phyloP scores from a whole-genome alignment of 2,797 vertebrate species.

The Spizella passerina region DNA sequence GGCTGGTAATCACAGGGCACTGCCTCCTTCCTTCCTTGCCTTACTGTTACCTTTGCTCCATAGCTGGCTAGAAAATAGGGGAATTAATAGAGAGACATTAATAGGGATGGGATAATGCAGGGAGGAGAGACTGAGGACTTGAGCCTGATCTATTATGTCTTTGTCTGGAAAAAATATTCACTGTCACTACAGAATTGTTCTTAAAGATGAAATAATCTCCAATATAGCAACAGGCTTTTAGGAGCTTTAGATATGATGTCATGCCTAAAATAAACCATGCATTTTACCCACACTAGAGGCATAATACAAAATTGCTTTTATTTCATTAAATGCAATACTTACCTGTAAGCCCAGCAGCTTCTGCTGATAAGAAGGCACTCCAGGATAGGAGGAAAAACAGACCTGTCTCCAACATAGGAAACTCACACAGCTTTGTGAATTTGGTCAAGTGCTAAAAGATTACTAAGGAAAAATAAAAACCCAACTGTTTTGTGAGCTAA shows the following conservation, averaged over 20 bases:
- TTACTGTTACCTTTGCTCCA: neutral
- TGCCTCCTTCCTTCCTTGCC: neutral
- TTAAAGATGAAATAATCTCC: neutral
- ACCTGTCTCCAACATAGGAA: constrained; percentile 84
- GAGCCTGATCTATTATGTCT: neutral
- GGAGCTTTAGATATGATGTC: neutral
- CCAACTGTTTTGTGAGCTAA: neutral
- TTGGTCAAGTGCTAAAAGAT: constrained; percentile 83
- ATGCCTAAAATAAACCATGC: neutral
- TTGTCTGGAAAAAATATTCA: neutral
- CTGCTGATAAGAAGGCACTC: constrained; percentile 87
- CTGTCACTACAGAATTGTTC: neutral
- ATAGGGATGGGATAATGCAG: neutral
- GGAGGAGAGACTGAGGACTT: neutral
- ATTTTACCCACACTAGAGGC: neutral
- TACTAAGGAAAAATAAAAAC: constrained; percentile 77
- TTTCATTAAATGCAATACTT: constrained; percentile 11
- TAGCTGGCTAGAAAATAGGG: neutral
- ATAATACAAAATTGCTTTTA: neutral
- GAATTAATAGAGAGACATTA: neutral
- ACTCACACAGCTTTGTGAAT: constrained; percentile 83
- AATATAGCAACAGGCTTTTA: neutral
- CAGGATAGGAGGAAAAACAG: constrained; percentile 88
- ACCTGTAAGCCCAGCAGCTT: constrained; percentile 86
- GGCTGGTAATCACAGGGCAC: neutral